phyloP scores from a whole-genome alignment of 23 tunicate genomes.

The Halocynthia aurantium region DNA sequence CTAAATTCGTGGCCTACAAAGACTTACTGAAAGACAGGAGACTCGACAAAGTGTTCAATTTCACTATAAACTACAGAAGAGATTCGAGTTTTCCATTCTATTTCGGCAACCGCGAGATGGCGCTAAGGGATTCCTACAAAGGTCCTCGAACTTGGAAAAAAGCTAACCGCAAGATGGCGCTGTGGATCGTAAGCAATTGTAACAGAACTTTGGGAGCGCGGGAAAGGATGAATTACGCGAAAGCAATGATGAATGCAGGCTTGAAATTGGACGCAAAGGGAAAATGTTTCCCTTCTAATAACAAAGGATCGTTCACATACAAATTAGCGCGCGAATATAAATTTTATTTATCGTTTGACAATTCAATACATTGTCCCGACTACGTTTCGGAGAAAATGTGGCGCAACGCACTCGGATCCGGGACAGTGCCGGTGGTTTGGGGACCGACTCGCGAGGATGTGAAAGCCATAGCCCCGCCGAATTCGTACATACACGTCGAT shows the following conservation, averaged over 20 bases:
- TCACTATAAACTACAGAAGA: slow-evolving; percentile 49
- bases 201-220: slow-evolving; percentile 10
- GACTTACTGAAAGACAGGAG: slow-evolving; percentile 22
- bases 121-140: background rate
- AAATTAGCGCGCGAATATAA: background rate
- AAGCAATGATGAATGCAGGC: background rate
- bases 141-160: background rate
- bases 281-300: background rate
- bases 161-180: background rate
- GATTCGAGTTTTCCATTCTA: slow-evolving; percentile 44
- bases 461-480: background rate
- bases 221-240: slow-evolving; percentile 27
- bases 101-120: slow-evolving; percentile 31
- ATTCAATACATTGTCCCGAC: slow-evolving; percentile 16
- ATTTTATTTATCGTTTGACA: slow-evolving; percentile 12
- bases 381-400: slow-evolving; percentile 18
- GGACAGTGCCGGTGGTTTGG: slow-evolving; percentile 18
- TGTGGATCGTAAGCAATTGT: slow-evolving; percentile 18
- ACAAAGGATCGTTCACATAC: background rate
- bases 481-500: slow-evolving; percentile 16
- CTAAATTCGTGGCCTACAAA: slow-evolving; percentile 41
- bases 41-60: slow-evolving; percentile 61
- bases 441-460: slow-evolving; percentile 17
- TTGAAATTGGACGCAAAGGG: background rate
- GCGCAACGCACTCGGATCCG: slow-evolving; percentile 14